A percentile compares a stretch with the other conserved stretches of the same genome.
Evolutionary conservation across 2,113 vertebrate species (phyloP).

Genomic region (Microcebus murinus): DNA sequence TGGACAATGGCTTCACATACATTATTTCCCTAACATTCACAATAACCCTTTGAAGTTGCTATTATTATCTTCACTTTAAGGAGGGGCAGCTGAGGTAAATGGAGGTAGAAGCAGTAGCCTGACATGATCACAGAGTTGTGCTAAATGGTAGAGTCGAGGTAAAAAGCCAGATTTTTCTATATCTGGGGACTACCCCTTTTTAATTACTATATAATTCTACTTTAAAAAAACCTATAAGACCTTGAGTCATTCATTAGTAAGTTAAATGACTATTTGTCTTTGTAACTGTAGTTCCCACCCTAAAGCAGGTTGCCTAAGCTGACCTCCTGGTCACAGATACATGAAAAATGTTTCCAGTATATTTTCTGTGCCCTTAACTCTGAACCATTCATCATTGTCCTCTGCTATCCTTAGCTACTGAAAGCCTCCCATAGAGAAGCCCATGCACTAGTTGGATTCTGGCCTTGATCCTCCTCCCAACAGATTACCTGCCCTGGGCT

Average conservation of each 20-base stretch:
- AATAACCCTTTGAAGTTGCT: neutral
- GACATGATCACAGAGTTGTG: neutral
- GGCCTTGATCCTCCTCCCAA: neutral
- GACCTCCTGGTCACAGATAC: neutral
- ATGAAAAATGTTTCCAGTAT: neutral
- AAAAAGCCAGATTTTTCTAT: neutral
- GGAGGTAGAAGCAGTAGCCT: neutral
- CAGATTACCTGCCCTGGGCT: neutral
- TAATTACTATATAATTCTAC: neutral
- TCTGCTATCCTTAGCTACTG: neutral
- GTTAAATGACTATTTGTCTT: neutral
- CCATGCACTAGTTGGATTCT: neutral
- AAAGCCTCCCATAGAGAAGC: neutral
- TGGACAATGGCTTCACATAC: neutral
- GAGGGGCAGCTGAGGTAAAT: neutral
- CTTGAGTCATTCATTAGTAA: neutral
- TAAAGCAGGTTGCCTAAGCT: neutral
- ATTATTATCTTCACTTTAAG: neutral
- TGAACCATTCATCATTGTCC: neutral
- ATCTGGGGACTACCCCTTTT: neutral
- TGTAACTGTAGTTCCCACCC: neutral
- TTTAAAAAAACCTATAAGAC: neutral
- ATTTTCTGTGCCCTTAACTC: neutral
- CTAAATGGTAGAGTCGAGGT: neutral
- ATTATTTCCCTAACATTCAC: neutral